These are phyloP conservation scores for Drosophila lacertosa DNA, from an alignment of 1,140 invertebrate genomes.

Conservation along the genomic window DNA sequence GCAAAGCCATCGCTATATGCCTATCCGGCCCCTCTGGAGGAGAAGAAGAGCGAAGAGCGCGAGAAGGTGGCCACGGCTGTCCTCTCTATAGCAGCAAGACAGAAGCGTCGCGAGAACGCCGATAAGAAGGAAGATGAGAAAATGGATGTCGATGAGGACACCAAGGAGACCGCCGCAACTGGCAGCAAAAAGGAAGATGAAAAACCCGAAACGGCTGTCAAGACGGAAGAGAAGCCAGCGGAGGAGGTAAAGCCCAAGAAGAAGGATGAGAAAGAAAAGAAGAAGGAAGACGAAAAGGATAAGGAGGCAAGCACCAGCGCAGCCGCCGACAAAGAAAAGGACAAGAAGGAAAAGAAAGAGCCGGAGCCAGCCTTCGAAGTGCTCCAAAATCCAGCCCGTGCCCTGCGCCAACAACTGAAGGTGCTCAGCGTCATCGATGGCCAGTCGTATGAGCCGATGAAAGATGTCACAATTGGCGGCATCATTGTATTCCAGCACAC, in stretches of 20 bases:
- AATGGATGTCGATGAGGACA: constrained; percentile 90
- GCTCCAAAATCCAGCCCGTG: constrained; percentile 96
- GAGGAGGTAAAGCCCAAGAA: constrained; percentile 84
- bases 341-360: constrained; percentile 90
- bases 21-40: constrained; percentile 98
- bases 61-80: constrained; percentile 98
- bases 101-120: constrained; percentile 90
- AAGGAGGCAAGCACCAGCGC: constrained; percentile 61
- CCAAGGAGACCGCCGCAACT: constrained; percentile 86
- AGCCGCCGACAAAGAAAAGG: constrained; percentile 79
- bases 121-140: constrained; percentile 87
- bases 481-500: constrained; percentile 96
- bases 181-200: constrained; percentile 86
- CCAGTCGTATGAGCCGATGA: constrained; percentile 92
- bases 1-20: constrained; percentile 97
- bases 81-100: constrained; percentile 97
- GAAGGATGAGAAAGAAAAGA: constrained; percentile 84
- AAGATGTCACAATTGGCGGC: constrained; percentile 96
- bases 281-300: constrained; percentile 74
- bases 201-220: constrained; percentile 85
- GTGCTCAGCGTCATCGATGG: constrained; percentile 92
- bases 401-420: constrained; percentile 97
- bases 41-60: constrained; percentile 98
- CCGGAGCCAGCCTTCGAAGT: constrained; percentile 96
- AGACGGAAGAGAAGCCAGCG: constrained; percentile 84